Base-by-base conservation (phyloP, 1,140 invertebrate species). In the Leptinotarsa texana region DNA sequence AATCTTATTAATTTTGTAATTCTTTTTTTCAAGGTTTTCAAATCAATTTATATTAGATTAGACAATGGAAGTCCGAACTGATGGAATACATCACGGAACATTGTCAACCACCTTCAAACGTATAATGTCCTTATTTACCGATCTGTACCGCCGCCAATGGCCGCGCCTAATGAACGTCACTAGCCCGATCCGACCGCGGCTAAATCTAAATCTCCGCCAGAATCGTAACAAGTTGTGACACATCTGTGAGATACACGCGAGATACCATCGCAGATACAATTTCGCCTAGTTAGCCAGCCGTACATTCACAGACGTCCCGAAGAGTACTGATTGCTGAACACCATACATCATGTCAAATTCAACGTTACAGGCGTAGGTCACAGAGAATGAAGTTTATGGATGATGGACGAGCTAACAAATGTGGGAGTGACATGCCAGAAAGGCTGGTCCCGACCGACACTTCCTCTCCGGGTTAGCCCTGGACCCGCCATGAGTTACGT, bases 291-390 rank as follows among this genome's bases (percentile, higher is more conserved):
- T 68, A 68, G 66, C 42, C 51, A 57, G 15, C 51, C 15, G 51
- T 5, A 17, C 15, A 17, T n/a, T 57, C 15, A 17, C 51, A 18
- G 51, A 17, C 15, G 51, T 17, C 51, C 15, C 4, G 15, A 57
- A 57, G 51, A 57, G 51, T 18, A 57, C 24, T 72, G 70, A 72
- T 72, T 63, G 27, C 22, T n/a, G 57, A 33, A 72, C 57, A 63
- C 24, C 24, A 72, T 72, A 72, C 62, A 72, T 62, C 70, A 61
- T 70, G 69, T 62, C 57, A 62, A 24, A 72, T 27, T 72, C 61
- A 72, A 62, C 61, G 27, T 61, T 42, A 72, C 57, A 72, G 57
- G 70, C 51, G 48, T 57, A 70, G 48, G 69, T 70, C 69, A 69
- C 22, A 68, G 15, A 47, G n/a, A 47, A 42, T 68, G 66, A 68